phyloP scores from a whole-genome alignment of 2,113 vertebrate species.

The Trematocara stigmaticum region DNA sequence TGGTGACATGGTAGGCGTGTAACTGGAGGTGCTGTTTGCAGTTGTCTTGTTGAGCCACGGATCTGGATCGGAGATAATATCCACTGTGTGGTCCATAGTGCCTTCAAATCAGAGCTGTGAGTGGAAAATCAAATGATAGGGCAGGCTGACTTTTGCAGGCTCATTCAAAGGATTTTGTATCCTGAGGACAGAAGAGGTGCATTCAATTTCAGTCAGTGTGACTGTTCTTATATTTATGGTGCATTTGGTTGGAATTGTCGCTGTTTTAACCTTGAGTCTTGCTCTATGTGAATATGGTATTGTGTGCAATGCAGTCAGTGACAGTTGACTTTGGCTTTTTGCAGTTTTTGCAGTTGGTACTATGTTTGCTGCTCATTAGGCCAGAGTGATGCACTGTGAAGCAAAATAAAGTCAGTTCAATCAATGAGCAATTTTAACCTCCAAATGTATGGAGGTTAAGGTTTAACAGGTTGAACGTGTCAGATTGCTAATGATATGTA shows the following conservation, averaged over 20 bases:
- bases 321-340: not conserved
- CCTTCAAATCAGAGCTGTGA: not conserved
- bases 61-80: not conserved
- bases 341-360: not conserved
- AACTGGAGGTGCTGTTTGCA: not conserved
- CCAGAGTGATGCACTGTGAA: not conserved
- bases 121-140: not conserved
- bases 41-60: not conserved
- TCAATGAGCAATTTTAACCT: not conserved
- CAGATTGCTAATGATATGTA: not conserved
- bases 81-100: not conserved
- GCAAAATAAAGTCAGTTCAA: not conserved
- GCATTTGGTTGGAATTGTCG: not conserved
- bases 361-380: not conserved
- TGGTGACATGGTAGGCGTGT: not conserved
- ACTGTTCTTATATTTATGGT: not conserved
- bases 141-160: not conserved
- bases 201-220: not conserved
- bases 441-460: not conserved
- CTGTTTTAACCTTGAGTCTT: not conserved
- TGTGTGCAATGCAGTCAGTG: not conserved
- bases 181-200: not conserved
- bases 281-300: not conserved
- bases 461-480: not conserved
- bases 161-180: not conserved